Conservation (phyloP, 2,888 invertebrate species). For the Gibbula magus region DNA sequence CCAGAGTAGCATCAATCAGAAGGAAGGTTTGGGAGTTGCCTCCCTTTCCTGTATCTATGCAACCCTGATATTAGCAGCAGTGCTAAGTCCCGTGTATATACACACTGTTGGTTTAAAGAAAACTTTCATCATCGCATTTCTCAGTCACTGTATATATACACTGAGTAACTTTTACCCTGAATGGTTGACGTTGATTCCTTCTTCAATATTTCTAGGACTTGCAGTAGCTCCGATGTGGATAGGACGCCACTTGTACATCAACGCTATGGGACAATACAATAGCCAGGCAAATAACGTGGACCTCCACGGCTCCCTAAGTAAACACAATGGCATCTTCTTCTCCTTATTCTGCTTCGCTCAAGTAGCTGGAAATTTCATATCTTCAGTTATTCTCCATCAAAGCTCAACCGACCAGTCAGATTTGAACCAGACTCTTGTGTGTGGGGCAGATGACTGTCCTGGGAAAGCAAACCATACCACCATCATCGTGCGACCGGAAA, state of each 20-base stretch:
- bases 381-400: not conserved
- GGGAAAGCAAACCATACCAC: not conserved
- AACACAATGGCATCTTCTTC: conserved; percentile 1
- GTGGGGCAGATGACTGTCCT: not conserved
- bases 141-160: not conserved
- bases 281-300: not conserved
- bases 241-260: not conserved
- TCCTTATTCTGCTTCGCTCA: not conserved
- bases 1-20: too few species aligned
- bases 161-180: not conserved
- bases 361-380: not conserved
- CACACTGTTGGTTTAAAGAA: not conserved
- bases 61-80: too few species aligned
- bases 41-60: too few species aligned
- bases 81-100: too few species aligned
- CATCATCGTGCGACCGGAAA: not conserved
- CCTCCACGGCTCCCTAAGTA: not conserved
- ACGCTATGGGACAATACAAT: not conserved
- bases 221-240: not conserved
- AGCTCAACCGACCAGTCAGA: not conserved
- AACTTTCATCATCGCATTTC: not conserved
- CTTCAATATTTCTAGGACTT: not conserved
- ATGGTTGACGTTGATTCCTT: not conserved
- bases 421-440: not conserved
- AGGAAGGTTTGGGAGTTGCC: too few species aligned